These are phyloP conservation scores for Cephalopholis sonnerati DNA, from an alignment of 2,113 vertebrate species.

Conservation along the genomic window DNA sequence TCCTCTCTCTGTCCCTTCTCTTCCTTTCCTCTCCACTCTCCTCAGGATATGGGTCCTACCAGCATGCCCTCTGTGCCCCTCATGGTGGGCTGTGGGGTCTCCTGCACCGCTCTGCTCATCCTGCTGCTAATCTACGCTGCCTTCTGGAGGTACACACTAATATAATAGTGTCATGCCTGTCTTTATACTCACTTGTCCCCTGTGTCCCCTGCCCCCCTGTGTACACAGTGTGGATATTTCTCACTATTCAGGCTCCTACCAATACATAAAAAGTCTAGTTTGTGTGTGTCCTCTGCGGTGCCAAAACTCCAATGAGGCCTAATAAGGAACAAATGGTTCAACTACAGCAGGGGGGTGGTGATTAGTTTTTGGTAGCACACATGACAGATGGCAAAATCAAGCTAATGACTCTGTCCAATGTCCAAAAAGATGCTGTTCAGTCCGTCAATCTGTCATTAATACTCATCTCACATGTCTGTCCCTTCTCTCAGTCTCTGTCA, in stretches of 20 bases:
- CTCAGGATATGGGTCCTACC: conserved; percentile 92
- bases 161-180: background rate
- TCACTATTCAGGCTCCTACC: background rate
- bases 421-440: conserved; percentile 43
- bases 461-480: conserved; percentile 28
- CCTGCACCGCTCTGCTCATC: conserved; percentile 95
- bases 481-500: conserved; percentile 1
- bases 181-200: background rate
- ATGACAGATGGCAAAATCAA: conserved; percentile 72
- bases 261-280: conserved; percentile 9
- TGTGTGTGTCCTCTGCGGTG: conserved; percentile 38
- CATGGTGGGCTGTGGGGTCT: conserved; percentile 97
- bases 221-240: conserved; percentile 14
- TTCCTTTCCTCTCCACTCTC: conserved; percentile 14
- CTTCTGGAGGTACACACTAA: conserved; percentile 92
- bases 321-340: conserved; percentile 76
- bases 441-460: conserved; percentile 45
- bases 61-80: conserved; percentile 94
- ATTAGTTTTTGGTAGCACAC: conserved; percentile 55
- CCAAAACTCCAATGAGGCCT: conserved; percentile 69
- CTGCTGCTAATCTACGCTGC: conserved; percentile 95
- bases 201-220: background rate
- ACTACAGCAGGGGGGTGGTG: conserved; percentile 45
- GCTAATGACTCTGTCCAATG: conserved; percentile 53
- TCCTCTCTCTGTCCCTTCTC: conserved; percentile 1